Percentiles rank a stretch among this genome's conserved stretches.
These are phyloP conservation scores for Astropecten irregularis DNA, from an alignment of 53 echinoderm and acorn worm species.

Conservation along the genomic window DNA sequence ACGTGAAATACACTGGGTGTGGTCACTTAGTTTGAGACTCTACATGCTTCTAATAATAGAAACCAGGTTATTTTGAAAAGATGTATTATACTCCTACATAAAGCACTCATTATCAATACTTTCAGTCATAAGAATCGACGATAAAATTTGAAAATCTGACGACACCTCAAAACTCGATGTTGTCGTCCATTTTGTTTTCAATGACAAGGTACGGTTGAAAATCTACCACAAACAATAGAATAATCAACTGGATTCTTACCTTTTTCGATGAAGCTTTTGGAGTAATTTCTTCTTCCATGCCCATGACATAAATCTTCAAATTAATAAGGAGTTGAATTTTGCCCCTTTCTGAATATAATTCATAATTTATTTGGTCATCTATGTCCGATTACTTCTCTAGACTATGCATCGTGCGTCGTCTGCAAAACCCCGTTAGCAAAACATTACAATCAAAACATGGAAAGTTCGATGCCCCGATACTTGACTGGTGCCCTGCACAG, in stretches of 20 bases:
- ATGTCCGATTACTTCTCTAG: not conserved
- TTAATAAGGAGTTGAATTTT: not conserved
- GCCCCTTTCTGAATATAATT: not conserved
- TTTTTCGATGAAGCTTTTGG: slow-evolving; percentile 44
- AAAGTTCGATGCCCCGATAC: too few relatives aligned
- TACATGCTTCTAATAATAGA: not conserved
- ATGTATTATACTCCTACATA: not conserved
- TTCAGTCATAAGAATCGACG: not conserved
- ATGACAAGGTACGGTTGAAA: not conserved
- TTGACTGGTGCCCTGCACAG: slow-evolving; percentile 4
- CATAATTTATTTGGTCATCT: slow-evolving; percentile 7
- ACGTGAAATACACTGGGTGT: slow-evolving; percentile 3
- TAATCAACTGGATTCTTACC: slow-evolving; percentile 5
- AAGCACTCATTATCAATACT: not conserved
- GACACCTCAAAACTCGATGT: not conserved
- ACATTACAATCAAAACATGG: not conserved
- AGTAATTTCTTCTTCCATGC: slow-evolving; percentile 48
- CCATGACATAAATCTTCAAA: slow-evolving; percentile 22
- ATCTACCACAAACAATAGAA: not conserved
- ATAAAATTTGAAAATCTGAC: not conserved
- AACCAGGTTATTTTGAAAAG: not conserved
- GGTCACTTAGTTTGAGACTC: slow-evolving; percentile 29
- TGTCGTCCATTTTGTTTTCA: slow-evolving; percentile 30
- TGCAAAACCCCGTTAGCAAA: not conserved
- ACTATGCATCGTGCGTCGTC: slow-evolving; percentile 32